A percentile compares a stretch with the other conserved stretches of the same genome.
Evolutionary conservation across 2,888 invertebrate genomes (phyloP).

Genomic region (Agrochola circellaris): DNA sequence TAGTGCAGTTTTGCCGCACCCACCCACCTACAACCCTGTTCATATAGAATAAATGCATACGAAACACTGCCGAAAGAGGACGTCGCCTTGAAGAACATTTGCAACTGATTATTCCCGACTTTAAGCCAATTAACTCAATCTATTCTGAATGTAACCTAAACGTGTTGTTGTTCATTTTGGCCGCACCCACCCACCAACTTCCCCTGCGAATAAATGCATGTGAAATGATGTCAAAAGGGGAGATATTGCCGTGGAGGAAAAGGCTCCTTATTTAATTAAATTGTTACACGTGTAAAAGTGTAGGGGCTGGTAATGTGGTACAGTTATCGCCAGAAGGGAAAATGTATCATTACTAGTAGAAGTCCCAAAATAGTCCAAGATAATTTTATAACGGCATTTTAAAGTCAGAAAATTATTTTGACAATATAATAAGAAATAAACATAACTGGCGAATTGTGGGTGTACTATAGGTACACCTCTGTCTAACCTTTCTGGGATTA

Average conservation of each 20-base stretch:
- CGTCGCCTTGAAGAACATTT: slow-evolving; percentile 43
- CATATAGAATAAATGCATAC: slow-evolving; percentile 49
- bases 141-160: slow-evolving; percentile 44
- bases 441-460: no score
- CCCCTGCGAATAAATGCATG: slow-evolving; percentile 49
- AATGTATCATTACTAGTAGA: neutral
- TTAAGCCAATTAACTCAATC: slow-evolving; percentile 37
- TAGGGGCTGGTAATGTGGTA: slow-evolving; percentile 20
- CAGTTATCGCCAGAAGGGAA: slow-evolving; percentile 2
- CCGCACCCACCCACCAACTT: slow-evolving; percentile 42
- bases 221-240: slow-evolving; percentile 45
- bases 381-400: neutral
- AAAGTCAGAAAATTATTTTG: neutral
- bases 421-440: no score
- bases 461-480: no score
- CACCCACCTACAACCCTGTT: slow-evolving; percentile 37
- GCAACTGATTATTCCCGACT: slow-evolving; percentile 34
- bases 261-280: slow-evolving; percentile 61
- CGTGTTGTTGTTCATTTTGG: slow-evolving; percentile 31
- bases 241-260: slow-evolving; percentile 42
- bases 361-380: neutral
- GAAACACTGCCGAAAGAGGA: slow-evolving; percentile 30
- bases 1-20: slow-evolving; percentile 43
- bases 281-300: slow-evolving; percentile 48
- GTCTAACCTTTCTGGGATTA: no score